Base-by-base conservation (phyloP, 2,888 invertebrate species). In the Campaea margaritaria region DNA sequence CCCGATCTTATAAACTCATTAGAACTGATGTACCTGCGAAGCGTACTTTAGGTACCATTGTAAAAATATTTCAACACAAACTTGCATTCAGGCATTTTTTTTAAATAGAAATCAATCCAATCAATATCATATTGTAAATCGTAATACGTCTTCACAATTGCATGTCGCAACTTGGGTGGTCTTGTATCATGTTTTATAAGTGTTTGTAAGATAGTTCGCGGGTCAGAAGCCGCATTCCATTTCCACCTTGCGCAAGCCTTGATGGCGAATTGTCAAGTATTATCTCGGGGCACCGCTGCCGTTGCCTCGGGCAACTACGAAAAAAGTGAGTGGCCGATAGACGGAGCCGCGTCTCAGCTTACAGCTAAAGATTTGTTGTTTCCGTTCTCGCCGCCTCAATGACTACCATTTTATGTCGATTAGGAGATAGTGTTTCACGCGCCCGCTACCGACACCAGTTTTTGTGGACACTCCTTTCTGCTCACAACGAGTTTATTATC, bases 331-430 rank as follows among this genome's bases (percentile, higher is more conserved):
- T 82, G 87, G 83, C 79, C 77, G 74, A 78, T 78, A 82, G 79
- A 75, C 75, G 76, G 76, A 82, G 77, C 75, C 69, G 72, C 78
- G 78, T 81, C 84, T 89, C 87, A 80, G 68, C 81, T 88, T 88
- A 88, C 88, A 83, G 76, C 73, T 78, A 74, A 81, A 87, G 90
- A 91, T 89, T 90, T 88, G 87, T 89, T 88, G 87, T 90, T 90
- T 91, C 91, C 91, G 90, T 79, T 91, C 86, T 85, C 83, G 86
- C 83, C 86, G 87, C 86, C 82, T 89, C 87, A 91, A 90, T 91
- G 90, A 84, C 89, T 90, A 89, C 91, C 89, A 91, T 89, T 91
- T 90, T 91, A 83, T 90, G 87, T 89, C 89, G 91, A 91, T 91
- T 87, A 85, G 83, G 74, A 91, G 90, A 91, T 92, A 90, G 88